These are phyloP conservation scores for Edolisoma coerulescens DNA, from an alignment of 2,113 vertebrate genomes.

Conservation along the genomic window DNA sequence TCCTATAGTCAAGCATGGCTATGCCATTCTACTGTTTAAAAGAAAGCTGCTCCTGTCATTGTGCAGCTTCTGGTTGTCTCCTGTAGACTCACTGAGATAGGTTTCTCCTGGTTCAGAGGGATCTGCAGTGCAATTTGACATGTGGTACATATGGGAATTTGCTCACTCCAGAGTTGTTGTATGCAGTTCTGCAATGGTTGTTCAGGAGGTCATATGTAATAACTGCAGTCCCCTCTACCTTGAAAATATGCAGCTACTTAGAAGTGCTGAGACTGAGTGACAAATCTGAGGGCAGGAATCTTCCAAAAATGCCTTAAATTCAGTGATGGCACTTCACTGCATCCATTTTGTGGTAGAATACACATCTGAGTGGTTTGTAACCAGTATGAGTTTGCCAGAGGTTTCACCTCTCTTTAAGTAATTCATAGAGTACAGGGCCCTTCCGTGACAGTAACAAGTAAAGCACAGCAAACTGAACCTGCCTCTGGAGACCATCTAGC, in stretches of 20 bases:
- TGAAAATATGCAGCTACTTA: neutral
- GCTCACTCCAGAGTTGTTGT: neutral
- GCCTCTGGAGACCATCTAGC: neutral
- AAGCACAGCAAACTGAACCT: neutral
- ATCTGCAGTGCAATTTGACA: neutral
- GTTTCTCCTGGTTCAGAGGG: neutral
- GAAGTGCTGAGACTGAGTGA: neutral
- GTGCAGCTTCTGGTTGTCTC: neutral
- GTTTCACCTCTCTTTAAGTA: neutral
- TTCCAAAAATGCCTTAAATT: neutral
- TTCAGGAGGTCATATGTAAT: neutral
- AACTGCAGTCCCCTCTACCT: neutral
- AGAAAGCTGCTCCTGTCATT: neutral
- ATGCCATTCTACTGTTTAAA: neutral
- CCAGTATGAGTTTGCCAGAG: neutral
- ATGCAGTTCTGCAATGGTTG: neutral
- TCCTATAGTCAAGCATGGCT: neutral
- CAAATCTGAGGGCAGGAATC: neutral
- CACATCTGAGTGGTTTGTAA: neutral
- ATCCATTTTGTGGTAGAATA: neutral
- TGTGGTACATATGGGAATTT: neutral
- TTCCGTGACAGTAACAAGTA: neutral
- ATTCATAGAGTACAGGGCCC: neutral
- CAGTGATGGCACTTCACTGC: neutral
- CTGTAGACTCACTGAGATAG: neutral